Percentiles rank a stretch among this genome's conserved stretches.
phyloP scores from a whole-genome alignment of 1,140 invertebrate species.

The Drosophila kurseongensis region DNA sequence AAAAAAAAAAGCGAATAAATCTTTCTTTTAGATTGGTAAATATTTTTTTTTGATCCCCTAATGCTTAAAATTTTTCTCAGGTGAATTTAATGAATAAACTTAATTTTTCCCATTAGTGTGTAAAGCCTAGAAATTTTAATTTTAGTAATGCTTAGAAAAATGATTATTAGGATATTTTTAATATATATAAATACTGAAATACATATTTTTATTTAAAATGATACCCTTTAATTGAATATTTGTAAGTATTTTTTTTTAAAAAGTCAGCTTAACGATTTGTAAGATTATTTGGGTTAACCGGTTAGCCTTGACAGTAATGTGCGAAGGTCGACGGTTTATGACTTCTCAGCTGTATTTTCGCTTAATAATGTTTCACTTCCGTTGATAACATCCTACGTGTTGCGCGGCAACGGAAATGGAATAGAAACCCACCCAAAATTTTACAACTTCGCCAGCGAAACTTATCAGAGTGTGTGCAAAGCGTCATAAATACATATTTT shows the following conservation, averaged over 20 bases:
- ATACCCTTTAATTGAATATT: too few species aligned
- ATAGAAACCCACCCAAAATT: slow-evolving; percentile 25
- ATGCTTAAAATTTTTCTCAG: not conserved
- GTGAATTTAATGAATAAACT: too few species aligned
- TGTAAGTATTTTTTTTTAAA: too few species aligned
- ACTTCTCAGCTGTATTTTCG: not conserved
- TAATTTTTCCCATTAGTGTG: too few species aligned
- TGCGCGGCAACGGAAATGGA: slow-evolving; percentile 18
- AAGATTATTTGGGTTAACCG: slow-evolving; percentile 11
- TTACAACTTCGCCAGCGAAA: slow-evolving; percentile 10
- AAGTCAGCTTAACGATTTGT: not conserved
- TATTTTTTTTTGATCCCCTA: not conserved
- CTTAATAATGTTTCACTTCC: slow-evolving; percentile 25
- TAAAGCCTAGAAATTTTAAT: too few species aligned
- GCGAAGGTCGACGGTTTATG: slow-evolving; percentile 24
- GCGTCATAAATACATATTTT: slow-evolving; percentile 12
- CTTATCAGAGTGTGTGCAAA: slow-evolving; percentile 12
- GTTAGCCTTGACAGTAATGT: slow-evolving; percentile 34
- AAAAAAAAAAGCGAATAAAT: not conserved
- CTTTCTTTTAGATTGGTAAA: not conserved
- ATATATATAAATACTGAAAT: too few species aligned
- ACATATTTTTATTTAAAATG: too few species aligned
- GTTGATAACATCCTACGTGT: slow-evolving; percentile 39
- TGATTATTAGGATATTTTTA: too few species aligned
- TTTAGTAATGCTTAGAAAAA: too few species aligned